phyloP scores from a whole-genome alignment of 2,113 vertebrate genomes.

The Poicephalus gulielmi region DNA sequence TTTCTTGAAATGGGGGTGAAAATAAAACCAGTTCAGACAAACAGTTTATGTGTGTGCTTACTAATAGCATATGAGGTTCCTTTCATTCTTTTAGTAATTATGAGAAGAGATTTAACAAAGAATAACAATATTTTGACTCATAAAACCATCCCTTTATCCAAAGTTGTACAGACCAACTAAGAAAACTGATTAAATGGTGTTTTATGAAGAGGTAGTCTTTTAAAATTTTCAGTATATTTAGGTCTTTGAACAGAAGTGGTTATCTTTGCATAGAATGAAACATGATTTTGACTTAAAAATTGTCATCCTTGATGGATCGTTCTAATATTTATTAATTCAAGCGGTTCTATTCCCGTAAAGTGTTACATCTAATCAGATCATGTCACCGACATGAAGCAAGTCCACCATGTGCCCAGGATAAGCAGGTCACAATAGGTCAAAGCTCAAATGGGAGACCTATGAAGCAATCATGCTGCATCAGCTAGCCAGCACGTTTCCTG shows the following conservation, averaged over 20 bases:
- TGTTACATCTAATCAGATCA: not conserved
- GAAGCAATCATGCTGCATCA: not conserved
- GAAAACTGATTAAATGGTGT: not conserved
- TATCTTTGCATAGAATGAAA: not conserved
- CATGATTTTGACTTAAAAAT: not conserved
- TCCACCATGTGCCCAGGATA: not conserved
- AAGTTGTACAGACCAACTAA: not conserved
- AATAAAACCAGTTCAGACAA: not conserved
- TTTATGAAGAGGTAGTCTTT: not conserved
- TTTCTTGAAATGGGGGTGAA: not conserved
- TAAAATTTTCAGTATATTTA: not conserved
- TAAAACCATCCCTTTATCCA: not conserved
- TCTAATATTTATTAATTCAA: not conserved
- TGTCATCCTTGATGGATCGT: not conserved
- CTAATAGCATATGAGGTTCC: not conserved
- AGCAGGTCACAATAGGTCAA: not conserved
- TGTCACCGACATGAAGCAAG: not conserved
- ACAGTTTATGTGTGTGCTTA: not conserved
- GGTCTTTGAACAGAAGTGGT: not conserved
- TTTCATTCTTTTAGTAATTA: not conserved
- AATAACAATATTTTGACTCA: not conserved
- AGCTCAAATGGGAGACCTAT: not conserved
- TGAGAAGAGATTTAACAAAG: not conserved
- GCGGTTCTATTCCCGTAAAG: not conserved
- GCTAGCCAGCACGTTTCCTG: not conserved